These are phyloP conservation scores for Cavia porcellus DNA, from an alignment of 2,113 vertebrate species.

Conservation along the genomic window DNA sequence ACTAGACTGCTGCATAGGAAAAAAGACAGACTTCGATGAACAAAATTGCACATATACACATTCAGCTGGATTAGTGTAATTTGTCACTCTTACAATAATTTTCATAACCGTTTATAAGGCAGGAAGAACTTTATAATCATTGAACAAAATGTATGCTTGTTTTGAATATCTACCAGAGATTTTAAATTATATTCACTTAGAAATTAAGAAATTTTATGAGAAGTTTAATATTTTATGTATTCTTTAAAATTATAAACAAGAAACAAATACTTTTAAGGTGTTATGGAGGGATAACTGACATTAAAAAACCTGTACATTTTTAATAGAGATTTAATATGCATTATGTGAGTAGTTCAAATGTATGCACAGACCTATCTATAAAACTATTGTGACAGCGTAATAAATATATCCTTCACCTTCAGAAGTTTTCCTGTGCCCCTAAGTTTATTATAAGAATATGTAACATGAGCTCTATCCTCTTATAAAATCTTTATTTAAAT, in stretches of 20 bases:
- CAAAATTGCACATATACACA: neutral
- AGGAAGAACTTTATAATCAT: neutral
- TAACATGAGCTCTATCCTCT: neutral
- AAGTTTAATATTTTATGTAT: neutral
- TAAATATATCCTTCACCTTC: neutral
- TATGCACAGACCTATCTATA: neutral
- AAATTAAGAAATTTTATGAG: neutral
- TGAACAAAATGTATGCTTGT: neutral
- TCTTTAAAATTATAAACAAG: neutral
- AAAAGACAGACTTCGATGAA: neutral
- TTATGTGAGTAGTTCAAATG: neutral
- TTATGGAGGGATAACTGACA: neutral
- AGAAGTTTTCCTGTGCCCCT: neutral
- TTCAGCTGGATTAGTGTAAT: neutral
- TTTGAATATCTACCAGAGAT: neutral
- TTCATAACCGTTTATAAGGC: constrained; percentile 5
- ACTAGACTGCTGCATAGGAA: neutral
- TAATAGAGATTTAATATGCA: neutral
- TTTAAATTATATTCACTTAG: neutral
- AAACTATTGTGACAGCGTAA: neutral
- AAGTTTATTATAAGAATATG: neutral
- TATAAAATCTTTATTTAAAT: neutral
- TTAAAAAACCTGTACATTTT: neutral
- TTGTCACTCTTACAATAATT: neutral
- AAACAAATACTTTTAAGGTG: neutral